Evolutionary conservation across 2,888 invertebrate genomes (phyloP), one percentile per base, ranked within the genome.

Genomic region (Meiosimyza platycephala): DNA sequence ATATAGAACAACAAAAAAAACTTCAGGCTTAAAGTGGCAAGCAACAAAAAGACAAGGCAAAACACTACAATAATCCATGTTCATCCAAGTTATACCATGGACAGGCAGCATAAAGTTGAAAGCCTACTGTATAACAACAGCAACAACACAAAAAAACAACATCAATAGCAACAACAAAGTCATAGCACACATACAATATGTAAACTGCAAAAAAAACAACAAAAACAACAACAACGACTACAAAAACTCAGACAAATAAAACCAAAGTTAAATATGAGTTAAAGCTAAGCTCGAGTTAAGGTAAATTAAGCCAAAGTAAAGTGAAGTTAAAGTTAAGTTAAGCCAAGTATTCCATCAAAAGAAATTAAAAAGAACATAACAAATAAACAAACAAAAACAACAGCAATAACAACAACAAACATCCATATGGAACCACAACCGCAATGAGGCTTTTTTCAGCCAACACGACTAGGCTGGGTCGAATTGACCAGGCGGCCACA

Each of bases 341-440:
- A 54, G 22, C 33, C 40, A 66, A 57, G 50, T 18, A 63, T 47
- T 63, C 51, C 62, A 48, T 52, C 57, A 71, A 72, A 50, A 70
- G 50, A 67, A 50, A 69, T 62, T 51, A 70, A 51, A 67, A 63
- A 67, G 59, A 57, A 69, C 28, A 33, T 51, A 48, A 72, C 55
- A 63, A 64, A 33, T 59, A 71, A 71, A 64, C 5, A 65, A 70
- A 67, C 13, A 54, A 64, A 50, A 66, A 71, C 62, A 69, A 62
- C 50, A 71, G 40, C 62, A 64, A 22, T 16, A 28, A 16, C 55
- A 52, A 47, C 63, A 28, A 65, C 48, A 55, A 66, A 69, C 74
- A 71, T 73, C 71, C 74, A 66, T 55, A 71, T 73, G 68, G 68
- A 73, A 72, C 62, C 50, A 72, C 65, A 68, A 71, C 63, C 69